Percentiles rank a stretch among this genome's conserved stretches.
phyloP scores from a whole-genome alignment of 2,113 vertebrate species.

The Actinemys pallida region DNA sequence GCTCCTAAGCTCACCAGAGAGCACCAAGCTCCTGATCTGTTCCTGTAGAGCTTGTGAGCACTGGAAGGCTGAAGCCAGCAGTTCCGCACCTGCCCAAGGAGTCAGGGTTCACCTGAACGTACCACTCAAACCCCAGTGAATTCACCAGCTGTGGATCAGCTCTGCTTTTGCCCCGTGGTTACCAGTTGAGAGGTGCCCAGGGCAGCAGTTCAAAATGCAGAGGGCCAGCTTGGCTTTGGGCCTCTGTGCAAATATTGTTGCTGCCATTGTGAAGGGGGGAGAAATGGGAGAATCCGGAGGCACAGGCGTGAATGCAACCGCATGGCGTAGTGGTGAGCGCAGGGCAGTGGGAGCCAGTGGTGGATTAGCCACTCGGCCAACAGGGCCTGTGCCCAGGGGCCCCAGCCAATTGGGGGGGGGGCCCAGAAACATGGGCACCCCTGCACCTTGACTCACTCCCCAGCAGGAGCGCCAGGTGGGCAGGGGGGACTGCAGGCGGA shows the following conservation, averaged over 20 bases:
- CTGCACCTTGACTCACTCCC: too few relatives aligned
- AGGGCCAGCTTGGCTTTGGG: background rate
- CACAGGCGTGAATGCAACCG: background rate
- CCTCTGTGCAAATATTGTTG: background rate
- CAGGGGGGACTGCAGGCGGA: too few relatives aligned
- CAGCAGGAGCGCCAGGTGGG: too few relatives aligned
- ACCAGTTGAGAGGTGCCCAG: background rate
- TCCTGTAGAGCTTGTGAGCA: background rate
- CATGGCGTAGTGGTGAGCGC: background rate
- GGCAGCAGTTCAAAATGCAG: background rate
- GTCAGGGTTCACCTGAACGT: background rate
- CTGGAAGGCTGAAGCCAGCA: background rate
- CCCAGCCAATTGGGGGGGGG: too few relatives aligned
- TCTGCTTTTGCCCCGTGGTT: background rate
- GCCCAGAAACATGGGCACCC: too few relatives aligned
- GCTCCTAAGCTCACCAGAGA: background rate
- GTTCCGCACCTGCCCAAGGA: background rate
- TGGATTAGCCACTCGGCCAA: too few relatives aligned
- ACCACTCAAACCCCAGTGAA: background rate
- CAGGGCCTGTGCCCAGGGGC: too few relatives aligned
- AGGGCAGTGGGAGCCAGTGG: background rate
- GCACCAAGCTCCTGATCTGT: background rate
- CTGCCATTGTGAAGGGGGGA: constrained; percentile 10
- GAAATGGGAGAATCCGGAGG: background rate
- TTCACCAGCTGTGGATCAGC: background rate